A percentile compares a stretch with the other conserved stretches of the same genome.
Evolutionary conservation across 2,888 invertebrate species (phyloP).

Genomic region (Azorinus chamasolen): DNA sequence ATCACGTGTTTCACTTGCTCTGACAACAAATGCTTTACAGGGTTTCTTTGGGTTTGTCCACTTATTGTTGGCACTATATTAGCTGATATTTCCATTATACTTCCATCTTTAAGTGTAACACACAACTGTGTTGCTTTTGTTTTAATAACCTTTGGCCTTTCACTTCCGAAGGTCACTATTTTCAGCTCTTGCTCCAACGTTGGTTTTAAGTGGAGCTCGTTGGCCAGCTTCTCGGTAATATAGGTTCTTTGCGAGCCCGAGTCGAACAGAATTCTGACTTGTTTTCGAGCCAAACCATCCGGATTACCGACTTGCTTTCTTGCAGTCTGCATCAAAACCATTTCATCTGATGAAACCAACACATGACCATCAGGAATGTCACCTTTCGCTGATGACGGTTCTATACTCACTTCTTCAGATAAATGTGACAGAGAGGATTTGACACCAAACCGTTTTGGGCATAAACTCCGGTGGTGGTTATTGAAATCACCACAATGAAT

Average conservation of each 20-base stretch:
- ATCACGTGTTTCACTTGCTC: neutral
- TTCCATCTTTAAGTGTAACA: conserved; percentile 18
- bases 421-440: too few relatives aligned
- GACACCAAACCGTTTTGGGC: too few relatives aligned
- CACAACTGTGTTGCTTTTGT: conserved; percentile 16
- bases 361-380: too few relatives aligned
- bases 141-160: conserved; percentile 21
- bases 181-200: conserved; percentile 22
- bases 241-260: too few relatives aligned
- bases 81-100: conserved; percentile 15
- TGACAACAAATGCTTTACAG: neutral
- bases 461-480: conserved; percentile 1
- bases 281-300: neutral
- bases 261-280: conserved; percentile 22
- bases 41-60: conserved; percentile 19
- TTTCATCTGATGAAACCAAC: too few relatives aligned
- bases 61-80: conserved; percentile 32
- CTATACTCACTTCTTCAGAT: too few relatives aligned
- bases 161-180: conserved; percentile 34
- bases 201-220: too few relatives aligned
- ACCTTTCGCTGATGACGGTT: too few relatives aligned
- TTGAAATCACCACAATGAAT: conserved; percentile 16
- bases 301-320: conserved; percentile 4
- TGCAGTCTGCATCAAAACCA: conserved; percentile 34
- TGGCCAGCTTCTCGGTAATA: too few relatives aligned